Base-by-base conservation (phyloP, 2,888 invertebrate species). In the Euproctis similis region DNA sequence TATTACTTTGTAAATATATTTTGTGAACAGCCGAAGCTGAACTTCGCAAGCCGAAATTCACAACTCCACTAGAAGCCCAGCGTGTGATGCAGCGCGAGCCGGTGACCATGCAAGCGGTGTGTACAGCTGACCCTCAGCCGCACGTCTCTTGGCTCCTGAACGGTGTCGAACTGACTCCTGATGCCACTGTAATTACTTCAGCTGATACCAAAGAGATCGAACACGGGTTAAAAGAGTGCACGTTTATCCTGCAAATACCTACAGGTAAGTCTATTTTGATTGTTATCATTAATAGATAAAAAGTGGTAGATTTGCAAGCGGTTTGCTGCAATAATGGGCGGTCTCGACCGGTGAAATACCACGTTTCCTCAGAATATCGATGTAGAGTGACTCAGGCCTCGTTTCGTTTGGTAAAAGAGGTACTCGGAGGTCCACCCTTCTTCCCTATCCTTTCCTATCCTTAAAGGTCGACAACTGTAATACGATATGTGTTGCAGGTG, bases 111-210 rank as follows among this genome's bases (percentile, higher is more conserved):
- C 86, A 88, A 24, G 91, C 93, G 1, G 87, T 92, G 9, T 89
- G 97, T 51, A 90, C 93, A 14, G 97, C 95, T 4, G 95, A 96
- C 80, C 98, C 98, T 1, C 86, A 90, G 39, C 97, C 98, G 0
- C 92, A 95, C 46, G 89, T 95, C 24, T 87, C 89, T 35, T 97
- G 97, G 97, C 86, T 88, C 17, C 90, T 91, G 50, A 90, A 95
- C 54, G 93, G 91, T 2, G 77, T 86, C 24, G 89, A 90, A 53
- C 81, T 95, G 12, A 72, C 86, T 1, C 82, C 87, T 2, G 89
- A 90, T 44, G 90, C 89, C 3, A 89, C 88, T 26, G 85, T 92
- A 12, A 81, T 90, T 27, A 75, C 89, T 16, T 87, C 88, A 35
- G 73, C 89, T 28, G 87, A 90, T 21, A 85, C 87, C 40, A 90